Conservation (phyloP, 2,113 vertebrate genomes). For the Zosterops hypoxanthus region DNA sequence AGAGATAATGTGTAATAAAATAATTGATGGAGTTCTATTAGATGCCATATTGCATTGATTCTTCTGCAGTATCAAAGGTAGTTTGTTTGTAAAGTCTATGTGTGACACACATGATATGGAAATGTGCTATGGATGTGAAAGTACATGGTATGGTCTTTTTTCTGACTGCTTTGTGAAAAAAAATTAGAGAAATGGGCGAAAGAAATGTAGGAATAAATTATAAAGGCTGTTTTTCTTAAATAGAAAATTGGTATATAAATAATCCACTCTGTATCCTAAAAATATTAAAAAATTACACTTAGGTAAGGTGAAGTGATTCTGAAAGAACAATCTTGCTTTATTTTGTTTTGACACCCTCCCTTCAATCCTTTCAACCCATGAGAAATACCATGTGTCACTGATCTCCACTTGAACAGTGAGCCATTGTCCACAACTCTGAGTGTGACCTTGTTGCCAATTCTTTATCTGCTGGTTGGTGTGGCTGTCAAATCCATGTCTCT, state of each 20-base stretch:
- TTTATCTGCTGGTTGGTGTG: not conserved
- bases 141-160: not conserved
- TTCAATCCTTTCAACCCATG: not conserved
- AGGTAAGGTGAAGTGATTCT: not conserved
- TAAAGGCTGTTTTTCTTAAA: not conserved
- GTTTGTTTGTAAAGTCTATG: not conserved
- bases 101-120: not conserved
- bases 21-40: not conserved
- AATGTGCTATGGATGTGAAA: not conserved
- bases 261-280: rapidly evolving
- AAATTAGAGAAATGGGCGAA: not conserved
- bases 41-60: not conserved
- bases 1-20: not conserved
- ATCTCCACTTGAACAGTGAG: not conserved
- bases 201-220: not conserved
- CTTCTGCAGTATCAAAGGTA: not conserved
- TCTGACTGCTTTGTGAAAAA: not conserved
- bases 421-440: not conserved
- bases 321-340: not conserved
- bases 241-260: not conserved
- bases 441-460: not conserved
- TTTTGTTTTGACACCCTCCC: not conserved
- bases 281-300: not conserved
- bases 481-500: not conserved
- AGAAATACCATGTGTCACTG: not conserved